Percentiles rank a stretch among this genome's conserved stretches.
Conservation (phyloP, 2,888 invertebrate genomes). For the Imbricaverruca yamaguchii region DNA sequence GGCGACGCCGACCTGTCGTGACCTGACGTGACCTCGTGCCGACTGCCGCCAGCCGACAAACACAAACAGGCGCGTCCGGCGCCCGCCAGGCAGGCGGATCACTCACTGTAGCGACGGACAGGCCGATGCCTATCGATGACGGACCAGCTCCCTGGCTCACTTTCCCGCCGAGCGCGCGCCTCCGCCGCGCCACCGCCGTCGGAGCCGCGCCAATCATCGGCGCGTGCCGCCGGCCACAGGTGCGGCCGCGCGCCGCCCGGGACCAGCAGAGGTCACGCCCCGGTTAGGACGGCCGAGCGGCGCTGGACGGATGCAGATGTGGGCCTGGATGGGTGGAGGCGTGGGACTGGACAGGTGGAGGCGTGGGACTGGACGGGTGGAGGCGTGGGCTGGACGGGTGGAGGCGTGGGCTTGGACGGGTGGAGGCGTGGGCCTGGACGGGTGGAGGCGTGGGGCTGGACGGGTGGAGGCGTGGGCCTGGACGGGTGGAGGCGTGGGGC, state of each 20-base stretch:
- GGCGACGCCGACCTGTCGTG: not conserved
- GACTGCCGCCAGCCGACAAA: not conserved
- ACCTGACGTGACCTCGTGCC: not conserved
- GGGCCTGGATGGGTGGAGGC: no score
- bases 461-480: no score
- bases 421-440: no score
- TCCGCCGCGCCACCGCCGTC: not conserved
- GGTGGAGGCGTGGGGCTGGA: no score
- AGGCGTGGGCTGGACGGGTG: no score
- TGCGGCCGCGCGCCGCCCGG: not conserved
- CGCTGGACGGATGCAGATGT: no score
- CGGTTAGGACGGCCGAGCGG: no score
- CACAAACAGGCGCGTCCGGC: not conserved
- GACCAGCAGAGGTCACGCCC: not conserved
- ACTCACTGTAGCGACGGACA: constrained; percentile 4
- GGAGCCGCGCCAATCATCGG: not conserved
- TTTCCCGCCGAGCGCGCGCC: not conserved
- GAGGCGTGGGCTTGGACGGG: no score
- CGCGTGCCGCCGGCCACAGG: not conserved
- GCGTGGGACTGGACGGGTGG: no score
- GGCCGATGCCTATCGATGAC: not conserved
- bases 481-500: no score
- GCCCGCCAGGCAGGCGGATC: not conserved
- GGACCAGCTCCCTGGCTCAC: not conserved
- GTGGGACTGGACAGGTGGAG: no score